Evolutionary conservation across 2,888 invertebrate species (phyloP).

Genomic region (Leucophenga montana): DNA sequence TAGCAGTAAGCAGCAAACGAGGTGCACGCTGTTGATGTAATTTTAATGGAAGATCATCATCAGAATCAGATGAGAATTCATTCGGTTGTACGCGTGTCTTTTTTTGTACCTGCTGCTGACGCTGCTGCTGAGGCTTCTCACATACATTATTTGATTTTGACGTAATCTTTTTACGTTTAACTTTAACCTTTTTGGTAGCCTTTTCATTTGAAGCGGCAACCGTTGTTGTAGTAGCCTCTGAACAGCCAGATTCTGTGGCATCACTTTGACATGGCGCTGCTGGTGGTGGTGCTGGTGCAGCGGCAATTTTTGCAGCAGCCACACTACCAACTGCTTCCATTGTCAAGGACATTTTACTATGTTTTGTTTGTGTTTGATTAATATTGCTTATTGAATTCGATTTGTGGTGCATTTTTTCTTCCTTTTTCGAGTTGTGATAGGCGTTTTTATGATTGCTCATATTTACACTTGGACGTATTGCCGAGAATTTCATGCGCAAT

Average conservation of each 20-base stretch:
- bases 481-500: slow-evolving; percentile 73
- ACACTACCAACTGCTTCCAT: slow-evolving; percentile 5
- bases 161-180: slow-evolving; percentile 68
- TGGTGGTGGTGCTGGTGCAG: slow-evolving; percentile 21
- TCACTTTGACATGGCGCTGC: slow-evolving; percentile 51
- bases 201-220: slow-evolving; percentile 42
- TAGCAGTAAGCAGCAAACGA: slow-evolving; percentile 63
- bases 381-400: slow-evolving; percentile 14
- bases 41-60: slow-evolving; percentile 62
- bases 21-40: slow-evolving; percentile 64
- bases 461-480: slow-evolving; percentile 59
- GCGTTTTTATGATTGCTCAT: slow-evolving; percentile 22
- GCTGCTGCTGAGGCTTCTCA: slow-evolving; percentile 41
- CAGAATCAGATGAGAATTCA: slow-evolving; percentile 63
- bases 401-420: background rate
- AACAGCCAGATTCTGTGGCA: slow-evolving; percentile 62
- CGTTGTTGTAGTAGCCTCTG: slow-evolving; percentile 59
- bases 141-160: slow-evolving; percentile 35
- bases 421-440: background rate
- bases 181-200: slow-evolving; percentile 64
- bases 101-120: slow-evolving; percentile 36
- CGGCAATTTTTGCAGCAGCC: slow-evolving; percentile 37
- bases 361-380: slow-evolving; percentile 26
- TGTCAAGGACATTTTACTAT: slow-evolving; percentile 22
- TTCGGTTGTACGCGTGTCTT: slow-evolving; percentile 34